phyloP scores from a whole-genome alignment of 2,113 vertebrate species.

The Tricholaema leucomelas region DNA sequence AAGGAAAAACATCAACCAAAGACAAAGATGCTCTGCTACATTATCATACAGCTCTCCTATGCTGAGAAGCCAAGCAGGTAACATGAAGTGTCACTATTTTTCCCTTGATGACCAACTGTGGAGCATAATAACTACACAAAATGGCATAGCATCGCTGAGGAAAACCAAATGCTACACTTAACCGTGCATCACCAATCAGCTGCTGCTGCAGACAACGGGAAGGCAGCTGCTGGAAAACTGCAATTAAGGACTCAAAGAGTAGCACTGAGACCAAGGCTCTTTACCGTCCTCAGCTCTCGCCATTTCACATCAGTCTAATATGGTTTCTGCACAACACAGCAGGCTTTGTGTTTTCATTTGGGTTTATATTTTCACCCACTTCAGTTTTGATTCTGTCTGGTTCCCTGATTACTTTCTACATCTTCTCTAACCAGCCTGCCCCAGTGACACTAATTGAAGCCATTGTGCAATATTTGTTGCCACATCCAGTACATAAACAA shows the following conservation, averaged over 20 bases:
- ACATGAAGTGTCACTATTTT: not conserved
- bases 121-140: not conserved
- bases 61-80: not conserved
- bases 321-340: not conserved
- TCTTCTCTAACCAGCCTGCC: not conserved
- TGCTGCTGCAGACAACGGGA: not conserved
- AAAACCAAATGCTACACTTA: not conserved
- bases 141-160: not conserved
- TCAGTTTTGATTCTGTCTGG: not conserved
- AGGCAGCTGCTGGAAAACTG: not conserved
- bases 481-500: not conserved
- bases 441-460: not conserved
- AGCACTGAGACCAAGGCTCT: not conserved
- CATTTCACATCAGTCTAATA: not conserved
- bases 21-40: not conserved
- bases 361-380: not conserved
- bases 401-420: not conserved
- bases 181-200: not conserved
- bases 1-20: not conserved
- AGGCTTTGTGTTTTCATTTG: not conserved
- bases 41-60: not conserved
- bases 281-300: not conserved
- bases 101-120: not conserved
- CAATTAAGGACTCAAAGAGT: not conserved
- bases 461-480: rapidly evolving